Base-by-base conservation (phyloP, 2,888 invertebrate species). In the Thera britannica region DNA sequence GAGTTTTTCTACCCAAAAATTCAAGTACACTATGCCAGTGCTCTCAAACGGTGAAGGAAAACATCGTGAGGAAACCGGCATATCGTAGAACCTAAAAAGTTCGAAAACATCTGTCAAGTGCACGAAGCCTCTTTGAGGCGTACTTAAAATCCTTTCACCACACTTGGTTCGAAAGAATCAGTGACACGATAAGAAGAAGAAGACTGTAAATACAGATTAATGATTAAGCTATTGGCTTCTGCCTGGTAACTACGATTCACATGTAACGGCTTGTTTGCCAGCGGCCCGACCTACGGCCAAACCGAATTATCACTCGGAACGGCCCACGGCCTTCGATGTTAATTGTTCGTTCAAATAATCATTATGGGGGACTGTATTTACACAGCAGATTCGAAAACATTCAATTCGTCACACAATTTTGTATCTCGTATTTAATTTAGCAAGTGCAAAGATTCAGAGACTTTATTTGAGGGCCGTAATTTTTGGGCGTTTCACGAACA, bases 261-360 rank as follows among this genome's bases (percentile, higher is more conserved):
- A 62, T 76, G 72, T 76, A 75, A 77, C 76, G 76, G 72, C 71
- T 71, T 86, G 80, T 87, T 85, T 85, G 79, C 80, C 75, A 67
- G 76, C 67, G 55, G 60, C 76, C 80, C 77, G 82, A 81, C 83
- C 84, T 79, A 77, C 80, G 79, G 73, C 76, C 80, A 87, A 90
- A 90, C 89, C 86, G 80, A 89, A 88, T 90, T 89, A 88, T 84
- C 86, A 84, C 83, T 84, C 79, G 82, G 78, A 78, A 79, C 81
- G 77, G 76, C 80, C 82, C 82, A 85, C 88, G 79, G 79, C 79
- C 75, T 82, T 81, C 79, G 77, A 85, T 86, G 88, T 85, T 90
- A 90, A 90, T 89, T 89, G 86, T 85, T 79, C 83, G 83, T 85
- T 87, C 90, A 90, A 90, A 90, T 89, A 91, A 90, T 90, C 85